Conservation (phyloP, 2,797 vertebrate species). For the Clarias platycephalus region DNA sequence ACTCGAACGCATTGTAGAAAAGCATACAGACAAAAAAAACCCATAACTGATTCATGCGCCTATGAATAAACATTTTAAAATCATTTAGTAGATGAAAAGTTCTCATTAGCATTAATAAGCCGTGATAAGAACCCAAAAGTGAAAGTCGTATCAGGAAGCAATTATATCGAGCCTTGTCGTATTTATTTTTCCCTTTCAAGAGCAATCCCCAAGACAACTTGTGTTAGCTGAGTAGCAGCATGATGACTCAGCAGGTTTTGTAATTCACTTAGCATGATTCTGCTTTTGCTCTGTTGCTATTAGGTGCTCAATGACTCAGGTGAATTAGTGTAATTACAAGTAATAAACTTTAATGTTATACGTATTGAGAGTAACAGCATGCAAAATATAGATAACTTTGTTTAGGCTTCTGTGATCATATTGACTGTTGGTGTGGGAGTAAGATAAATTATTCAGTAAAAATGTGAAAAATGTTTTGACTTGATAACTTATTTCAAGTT, state of each 20-base stretch:
- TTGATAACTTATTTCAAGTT: background rate
- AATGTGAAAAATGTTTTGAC: background rate
- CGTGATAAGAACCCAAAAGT: background rate
- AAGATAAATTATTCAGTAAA: background rate
- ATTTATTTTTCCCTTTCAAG: slow-evolving; percentile 18
- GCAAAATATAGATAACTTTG: background rate
- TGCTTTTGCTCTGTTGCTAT: background rate
- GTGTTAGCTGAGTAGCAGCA: background rate
- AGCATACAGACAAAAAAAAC: background rate
- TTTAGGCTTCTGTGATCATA: background rate
- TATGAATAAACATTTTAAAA: slow-evolving; percentile 18
- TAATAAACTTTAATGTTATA: slow-evolving; percentile 2
- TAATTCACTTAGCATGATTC: background rate
- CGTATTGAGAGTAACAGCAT: background rate
- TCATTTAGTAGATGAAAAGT: background rate
- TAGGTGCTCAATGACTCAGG: background rate
- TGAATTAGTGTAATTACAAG: background rate
- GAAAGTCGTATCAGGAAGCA: background rate
- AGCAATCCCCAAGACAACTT: background rate
- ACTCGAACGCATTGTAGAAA: background rate
- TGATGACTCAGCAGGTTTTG: background rate
- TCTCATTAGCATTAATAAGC: slow-evolving; percentile 16
- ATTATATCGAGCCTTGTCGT: background rate
- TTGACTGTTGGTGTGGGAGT: background rate
- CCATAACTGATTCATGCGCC: background rate